phyloP scores from a whole-genome alignment of 1,140 invertebrate species.

The Condylostylus longicornis region DNA sequence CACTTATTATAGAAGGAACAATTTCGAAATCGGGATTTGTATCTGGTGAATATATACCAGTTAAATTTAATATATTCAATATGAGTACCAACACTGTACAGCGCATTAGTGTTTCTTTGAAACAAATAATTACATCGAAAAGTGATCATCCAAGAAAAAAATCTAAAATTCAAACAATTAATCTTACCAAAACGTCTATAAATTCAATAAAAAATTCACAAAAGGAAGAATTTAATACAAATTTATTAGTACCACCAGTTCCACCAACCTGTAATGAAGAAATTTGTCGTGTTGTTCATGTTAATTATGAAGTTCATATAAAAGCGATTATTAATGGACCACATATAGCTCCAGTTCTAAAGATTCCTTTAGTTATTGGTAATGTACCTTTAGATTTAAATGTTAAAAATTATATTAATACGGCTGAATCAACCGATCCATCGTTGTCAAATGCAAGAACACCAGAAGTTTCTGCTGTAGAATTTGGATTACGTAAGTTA shows the following conservation, averaged over 20 bases:
- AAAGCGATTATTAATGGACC: conserved; percentile 15
- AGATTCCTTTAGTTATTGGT: too few species aligned
- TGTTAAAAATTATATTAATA: too few species aligned
- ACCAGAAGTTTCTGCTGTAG: conserved; percentile 7
- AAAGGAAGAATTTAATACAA: conserved; percentile 17
- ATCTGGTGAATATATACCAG: conserved; percentile 15
- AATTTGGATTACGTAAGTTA: neutral
- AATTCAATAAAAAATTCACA: too few species aligned
- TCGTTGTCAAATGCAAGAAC: neutral
- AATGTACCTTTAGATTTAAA: too few species aligned
- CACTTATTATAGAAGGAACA: conserved; percentile 13
- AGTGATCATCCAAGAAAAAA: too few species aligned
- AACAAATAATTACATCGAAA: conserved; percentile 17
- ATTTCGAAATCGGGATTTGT: conserved; percentile 20
- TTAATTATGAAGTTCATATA: conserved; percentile 46
- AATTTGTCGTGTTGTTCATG: conserved; percentile 51
- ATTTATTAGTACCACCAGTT: conserved; percentile 43
- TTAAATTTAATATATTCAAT: conserved; percentile 15
- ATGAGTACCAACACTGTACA: conserved; percentile 19
- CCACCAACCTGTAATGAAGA: conserved; percentile 49
- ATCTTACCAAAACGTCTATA: too few species aligned
- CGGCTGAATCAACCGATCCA: too few species aligned
- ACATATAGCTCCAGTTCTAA: too few species aligned
- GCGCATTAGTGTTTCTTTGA: conserved; percentile 11
- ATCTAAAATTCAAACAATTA: too few species aligned